phyloP scores from a whole-genome alignment of 2,113 vertebrate species.

The Helogale parvula region DNA sequence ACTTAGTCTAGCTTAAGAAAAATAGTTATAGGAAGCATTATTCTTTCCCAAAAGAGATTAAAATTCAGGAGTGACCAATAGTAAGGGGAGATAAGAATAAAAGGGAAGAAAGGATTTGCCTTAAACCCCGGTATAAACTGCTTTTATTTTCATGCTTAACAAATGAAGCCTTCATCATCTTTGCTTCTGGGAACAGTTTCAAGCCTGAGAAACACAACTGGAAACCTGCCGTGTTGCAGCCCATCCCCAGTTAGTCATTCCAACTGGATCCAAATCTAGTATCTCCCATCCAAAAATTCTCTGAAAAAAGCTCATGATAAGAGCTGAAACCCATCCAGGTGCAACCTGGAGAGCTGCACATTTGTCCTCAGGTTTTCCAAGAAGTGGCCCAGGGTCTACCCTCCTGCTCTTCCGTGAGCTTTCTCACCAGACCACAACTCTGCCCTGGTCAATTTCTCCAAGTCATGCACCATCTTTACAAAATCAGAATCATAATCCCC shows the following conservation, averaged over 20 bases:
- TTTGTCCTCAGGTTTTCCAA: background rate
- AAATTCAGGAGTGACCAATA: conserved; percentile 25
- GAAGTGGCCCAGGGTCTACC: background rate
- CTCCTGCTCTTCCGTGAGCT: background rate
- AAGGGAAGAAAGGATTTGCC: conserved; percentile 37
- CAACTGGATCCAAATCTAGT: conserved; percentile 18
- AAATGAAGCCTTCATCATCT: conserved; percentile 58
- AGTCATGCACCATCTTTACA: background rate
- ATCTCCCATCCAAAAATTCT: conserved; percentile 40
- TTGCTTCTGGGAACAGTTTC: conserved; percentile 66
- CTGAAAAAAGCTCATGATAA: conserved; percentile 35
- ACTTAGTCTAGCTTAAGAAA: conserved; percentile 40
- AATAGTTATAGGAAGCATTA: background rate
- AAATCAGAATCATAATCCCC: background rate
- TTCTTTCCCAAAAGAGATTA: conserved; percentile 53
- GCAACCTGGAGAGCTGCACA: background rate
- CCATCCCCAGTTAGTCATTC: conserved; percentile 31
- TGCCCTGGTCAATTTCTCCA: background rate
- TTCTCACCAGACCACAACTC: background rate
- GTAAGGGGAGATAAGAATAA: conserved; percentile 33
- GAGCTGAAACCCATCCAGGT: background rate
- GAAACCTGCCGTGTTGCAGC: conserved; percentile 22
- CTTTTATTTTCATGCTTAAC: conserved; percentile 54
- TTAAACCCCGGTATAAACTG: conserved; percentile 46
- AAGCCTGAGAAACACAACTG: conserved; percentile 57